phyloP scores from a whole-genome alignment of 2,888 invertebrate genomes.

The Meliscaeva auricollis region DNA sequence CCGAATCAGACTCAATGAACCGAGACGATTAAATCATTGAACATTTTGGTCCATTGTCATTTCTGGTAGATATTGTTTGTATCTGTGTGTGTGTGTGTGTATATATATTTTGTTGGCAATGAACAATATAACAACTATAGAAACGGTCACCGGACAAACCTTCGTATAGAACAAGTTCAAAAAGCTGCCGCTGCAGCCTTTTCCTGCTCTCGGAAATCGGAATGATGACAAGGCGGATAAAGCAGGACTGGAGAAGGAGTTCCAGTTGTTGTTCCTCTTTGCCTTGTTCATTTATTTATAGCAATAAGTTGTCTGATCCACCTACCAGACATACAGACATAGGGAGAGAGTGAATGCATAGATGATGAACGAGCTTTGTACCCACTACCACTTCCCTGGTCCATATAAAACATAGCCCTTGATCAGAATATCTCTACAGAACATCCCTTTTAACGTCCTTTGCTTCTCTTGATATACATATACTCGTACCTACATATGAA shows the following conservation, averaged over 20 bases:
- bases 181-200: slow-evolving; percentile 58
- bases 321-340: slow-evolving; percentile 54
- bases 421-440: no score
- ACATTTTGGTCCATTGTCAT: slow-evolving; percentile 70
- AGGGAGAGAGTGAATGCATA: slow-evolving; percentile 36
- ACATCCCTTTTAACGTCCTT: no score
- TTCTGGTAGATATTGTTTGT: slow-evolving; percentile 18
- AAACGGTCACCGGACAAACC: slow-evolving; percentile 22
- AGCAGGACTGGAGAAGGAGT: background rate
- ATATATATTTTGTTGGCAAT: no score
- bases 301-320: slow-evolving; percentile 72
- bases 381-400: no score
- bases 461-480: no score
- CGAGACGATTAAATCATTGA: slow-evolving; percentile 76
- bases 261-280: slow-evolving; percentile 11
- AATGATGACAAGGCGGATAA: slow-evolving; percentile 16
- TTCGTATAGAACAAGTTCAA: slow-evolving; percentile 54
- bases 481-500: background rate
- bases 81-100: slow-evolving; percentile 4
- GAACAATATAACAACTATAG: slow-evolving; percentile 37
- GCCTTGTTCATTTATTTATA: slow-evolving; percentile 72
- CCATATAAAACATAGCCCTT: no score
- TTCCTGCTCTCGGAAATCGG: slow-evolving; percentile 15
- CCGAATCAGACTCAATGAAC: slow-evolving; percentile 75
- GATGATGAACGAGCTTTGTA: slow-evolving; percentile 63